phyloP scores from a whole-genome alignment of 2,797 vertebrate species.

The Bovichtus diacanthus region DNA sequence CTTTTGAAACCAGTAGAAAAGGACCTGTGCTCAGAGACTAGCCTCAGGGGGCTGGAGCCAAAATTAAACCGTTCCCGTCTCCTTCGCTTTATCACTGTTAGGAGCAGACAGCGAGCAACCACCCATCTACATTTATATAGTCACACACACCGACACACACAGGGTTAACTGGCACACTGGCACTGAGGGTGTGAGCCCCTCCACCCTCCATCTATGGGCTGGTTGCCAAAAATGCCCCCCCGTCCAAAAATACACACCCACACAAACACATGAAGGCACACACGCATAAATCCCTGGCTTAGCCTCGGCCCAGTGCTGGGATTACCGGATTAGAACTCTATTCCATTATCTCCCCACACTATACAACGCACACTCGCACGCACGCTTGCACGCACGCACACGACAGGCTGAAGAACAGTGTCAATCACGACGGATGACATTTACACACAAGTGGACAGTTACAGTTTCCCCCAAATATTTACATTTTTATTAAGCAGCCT shows the following conservation, averaged over 20 bases:
- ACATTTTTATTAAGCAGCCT: neutral
- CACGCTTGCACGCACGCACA: slow-evolving; percentile 37
- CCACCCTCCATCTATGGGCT: slow-evolving; percentile 62
- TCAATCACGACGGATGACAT: slow-evolving; percentile 72
- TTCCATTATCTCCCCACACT: slow-evolving; percentile 87
- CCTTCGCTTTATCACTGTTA: slow-evolving; percentile 66
- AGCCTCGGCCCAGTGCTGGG: slow-evolving; percentile 86
- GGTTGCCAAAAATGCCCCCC: slow-evolving; percentile 72
- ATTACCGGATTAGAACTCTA: slow-evolving; percentile 88
- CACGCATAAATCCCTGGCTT: slow-evolving; percentile 86
- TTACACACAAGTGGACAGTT: slow-evolving; percentile 59
- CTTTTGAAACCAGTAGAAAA: slow-evolving; percentile 73
- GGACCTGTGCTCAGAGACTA: slow-evolving; percentile 68
- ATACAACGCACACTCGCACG: slow-evolving; percentile 42
- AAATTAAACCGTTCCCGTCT: slow-evolving; percentile 76
- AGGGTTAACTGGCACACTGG: slow-evolving; percentile 64
- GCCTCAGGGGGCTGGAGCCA: slow-evolving; percentile 74
- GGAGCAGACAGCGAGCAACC: slow-evolving; percentile 62
- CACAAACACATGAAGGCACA: slow-evolving; percentile 30
- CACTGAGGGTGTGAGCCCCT: slow-evolving; percentile 67
- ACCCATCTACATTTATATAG: slow-evolving; percentile 59
- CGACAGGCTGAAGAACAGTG: slow-evolving; percentile 64
- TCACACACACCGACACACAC: slow-evolving; percentile 18
- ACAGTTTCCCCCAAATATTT: slow-evolving; percentile 26
- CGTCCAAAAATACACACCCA: slow-evolving; percentile 42